phyloP scores from a whole-genome alignment of 2,113 vertebrate genomes.

The Tragelaphus strepsiceros region DNA sequence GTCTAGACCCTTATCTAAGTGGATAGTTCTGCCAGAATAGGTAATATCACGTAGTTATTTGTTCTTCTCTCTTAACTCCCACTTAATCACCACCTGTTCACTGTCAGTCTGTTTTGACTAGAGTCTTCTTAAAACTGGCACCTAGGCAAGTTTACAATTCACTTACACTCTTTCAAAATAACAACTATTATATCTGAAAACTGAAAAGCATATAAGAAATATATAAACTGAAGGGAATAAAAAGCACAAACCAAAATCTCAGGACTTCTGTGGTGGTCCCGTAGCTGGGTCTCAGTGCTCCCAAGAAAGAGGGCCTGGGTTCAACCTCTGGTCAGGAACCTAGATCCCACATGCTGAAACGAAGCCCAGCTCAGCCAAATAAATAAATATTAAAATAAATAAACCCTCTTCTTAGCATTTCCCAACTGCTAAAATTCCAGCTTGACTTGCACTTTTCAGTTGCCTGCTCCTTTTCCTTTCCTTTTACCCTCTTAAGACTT shows the following conservation, averaged over 20 bases:
- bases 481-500: neutral
- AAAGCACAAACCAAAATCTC: no score
- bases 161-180: no score
- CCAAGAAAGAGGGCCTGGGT: neutral
- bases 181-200: no score
- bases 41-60: neutral
- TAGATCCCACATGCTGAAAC: neutral
- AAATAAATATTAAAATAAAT: neutral
- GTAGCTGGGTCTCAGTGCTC: neutral
- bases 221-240: no score
- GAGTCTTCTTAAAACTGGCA: neutral
- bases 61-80: neutral
- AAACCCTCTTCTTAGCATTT: neutral
- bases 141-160: neutral
- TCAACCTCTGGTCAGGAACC: neutral
- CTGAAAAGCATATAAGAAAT: no score
- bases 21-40: neutral
- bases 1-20: neutral
- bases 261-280: fast-evolving
- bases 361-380: neutral
- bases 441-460: neutral
- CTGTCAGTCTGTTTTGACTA: neutral
- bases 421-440: neutral
- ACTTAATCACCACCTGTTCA: neutral
- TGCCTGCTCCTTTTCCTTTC: neutral